phyloP scores from a whole-genome alignment of 2,113 vertebrate genomes.

The Barbus barbus region DNA sequence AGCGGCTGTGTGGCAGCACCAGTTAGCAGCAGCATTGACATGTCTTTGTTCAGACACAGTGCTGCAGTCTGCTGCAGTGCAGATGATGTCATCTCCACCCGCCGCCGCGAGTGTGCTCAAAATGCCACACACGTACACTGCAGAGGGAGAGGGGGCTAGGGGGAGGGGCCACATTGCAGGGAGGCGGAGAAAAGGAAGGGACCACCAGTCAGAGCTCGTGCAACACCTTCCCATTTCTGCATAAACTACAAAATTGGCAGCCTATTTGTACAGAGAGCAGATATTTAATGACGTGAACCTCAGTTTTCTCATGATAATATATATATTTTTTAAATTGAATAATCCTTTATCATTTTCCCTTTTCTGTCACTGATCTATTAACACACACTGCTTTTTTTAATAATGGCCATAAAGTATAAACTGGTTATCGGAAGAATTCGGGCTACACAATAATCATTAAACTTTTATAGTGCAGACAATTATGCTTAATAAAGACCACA shows the following conservation, averaged over 20 bases:
- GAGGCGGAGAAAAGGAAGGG: constrained; percentile 38
- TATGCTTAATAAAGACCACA: not conserved
- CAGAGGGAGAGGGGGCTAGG: constrained; percentile 71
- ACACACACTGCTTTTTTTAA: not conserved
- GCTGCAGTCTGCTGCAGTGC: constrained; percentile 89
- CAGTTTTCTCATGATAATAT: not conserved
- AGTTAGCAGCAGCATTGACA: constrained; percentile 68
- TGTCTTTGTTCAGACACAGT: constrained; percentile 83
- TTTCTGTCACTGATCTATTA: not conserved
- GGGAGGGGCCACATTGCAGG: constrained; percentile 59
- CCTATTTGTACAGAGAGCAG: constrained; percentile 56
- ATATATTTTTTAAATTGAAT: not conserved
- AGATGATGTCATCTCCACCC: constrained; percentile 81
- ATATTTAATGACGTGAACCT: constrained; percentile 45
- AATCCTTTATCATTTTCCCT: not conserved
- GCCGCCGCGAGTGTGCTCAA: constrained; percentile 76
- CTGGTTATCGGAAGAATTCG: not conserved
- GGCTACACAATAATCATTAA: not conserved
- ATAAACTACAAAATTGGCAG: constrained; percentile 66
- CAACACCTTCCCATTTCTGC: constrained; percentile 58
- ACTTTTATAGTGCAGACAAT: not conserved
- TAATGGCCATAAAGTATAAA: not conserved
- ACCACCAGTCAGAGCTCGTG: constrained; percentile 68
- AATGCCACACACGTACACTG: constrained; percentile 81
- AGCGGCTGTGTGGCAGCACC: constrained; percentile 49